Evolutionary conservation across 2,113 vertebrate genomes (phyloP), one percentile per base, ranked within the genome.

Genomic region (Siniperca chuatsi): DNA sequence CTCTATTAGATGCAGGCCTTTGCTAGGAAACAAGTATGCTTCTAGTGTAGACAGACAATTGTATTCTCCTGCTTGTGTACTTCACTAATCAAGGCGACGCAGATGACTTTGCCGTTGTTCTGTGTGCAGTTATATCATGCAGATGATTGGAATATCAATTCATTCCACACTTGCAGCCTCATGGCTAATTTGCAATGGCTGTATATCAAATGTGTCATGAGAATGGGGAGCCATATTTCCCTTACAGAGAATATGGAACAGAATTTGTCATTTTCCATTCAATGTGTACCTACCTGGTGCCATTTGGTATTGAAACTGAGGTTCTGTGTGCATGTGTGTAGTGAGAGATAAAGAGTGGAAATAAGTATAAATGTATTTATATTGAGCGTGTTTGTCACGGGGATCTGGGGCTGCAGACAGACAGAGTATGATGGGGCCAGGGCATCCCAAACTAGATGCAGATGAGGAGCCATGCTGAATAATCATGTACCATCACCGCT

Each of bases 61-160:
- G 87, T 88, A 86, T 91, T 93, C 88, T 91, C 70, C 78, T 78
- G 82, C 87, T 46, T 83, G 86, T 90, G 90, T 87, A 90, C 88
- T 90, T 90, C 91, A 85, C 89, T 90, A 94, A 93, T 95, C 93
- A 93, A 85, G 84, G 79, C 83, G 77, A 81, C 78, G 81, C 93
- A 91, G 88, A 93, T 92, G 90, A 93, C 86, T 93, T 89, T 89
- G 81, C 78, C 58, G 71, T 84, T 87, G 88, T 90, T 90, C 86
- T 78, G 76, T 79, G 86, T 86, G 83, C 86, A 5, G 85, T 93
- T 90, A 86, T 95, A 88, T 91, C 90, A 87, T 83, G 82, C 85
- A 88, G 89, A 92, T 92, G 90, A 93, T 92, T 91, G 87, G 90
- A 93, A 92, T 95, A 90, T 90, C 89, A 92, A 91, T 88, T 90